phyloP scores from a whole-genome alignment of 53 echinoderm and acorn worm genomes.

The Arbacia lixula region DNA sequence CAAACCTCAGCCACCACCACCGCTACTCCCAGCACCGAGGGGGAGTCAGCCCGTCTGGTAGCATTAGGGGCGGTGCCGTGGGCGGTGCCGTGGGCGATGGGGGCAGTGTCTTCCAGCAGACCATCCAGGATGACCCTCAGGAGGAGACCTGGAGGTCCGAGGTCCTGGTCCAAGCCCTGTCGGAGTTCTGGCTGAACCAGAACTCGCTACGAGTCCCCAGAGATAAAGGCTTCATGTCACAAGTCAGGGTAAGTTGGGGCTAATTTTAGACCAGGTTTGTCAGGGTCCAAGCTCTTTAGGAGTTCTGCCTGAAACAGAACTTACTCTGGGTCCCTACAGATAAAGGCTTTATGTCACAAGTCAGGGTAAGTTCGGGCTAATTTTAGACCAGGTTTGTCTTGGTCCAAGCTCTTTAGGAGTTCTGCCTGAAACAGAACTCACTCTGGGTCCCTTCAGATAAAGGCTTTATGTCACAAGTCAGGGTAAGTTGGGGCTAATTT shows the following conservation, averaged over 20 bases:
- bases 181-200: conserved; percentile 95
- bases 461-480: conserved; percentile 76
- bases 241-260: conserved; percentile 84
- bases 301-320: not conserved
- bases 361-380: conserved; percentile 80
- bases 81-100: not conserved
- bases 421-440: not conserved
- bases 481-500: too few relatives aligned
- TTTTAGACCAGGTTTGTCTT: not conserved
- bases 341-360: conserved; percentile 76
- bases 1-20: conserved; percentile 12
- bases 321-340: conserved; percentile 42
- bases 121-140: conserved; percentile 46
- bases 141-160: conserved; percentile 94
- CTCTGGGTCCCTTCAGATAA: conserved; percentile 52
- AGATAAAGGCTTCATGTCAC: conserved; percentile 71
- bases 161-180: conserved; percentile 77
- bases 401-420: not conserved
- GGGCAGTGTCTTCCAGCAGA: conserved; percentile 32
- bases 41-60: not conserved
- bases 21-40: conserved; percentile 3
- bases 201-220: conserved; percentile 63
- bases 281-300: not conserved
- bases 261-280: not conserved
- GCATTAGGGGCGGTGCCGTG: not conserved